Percentiles rank a stretch among this genome's conserved stretches.
These are phyloP conservation scores for Bombus sylvicola DNA, from an alignment of 1,140 invertebrate genomes.

Conservation along the genomic window DNA sequence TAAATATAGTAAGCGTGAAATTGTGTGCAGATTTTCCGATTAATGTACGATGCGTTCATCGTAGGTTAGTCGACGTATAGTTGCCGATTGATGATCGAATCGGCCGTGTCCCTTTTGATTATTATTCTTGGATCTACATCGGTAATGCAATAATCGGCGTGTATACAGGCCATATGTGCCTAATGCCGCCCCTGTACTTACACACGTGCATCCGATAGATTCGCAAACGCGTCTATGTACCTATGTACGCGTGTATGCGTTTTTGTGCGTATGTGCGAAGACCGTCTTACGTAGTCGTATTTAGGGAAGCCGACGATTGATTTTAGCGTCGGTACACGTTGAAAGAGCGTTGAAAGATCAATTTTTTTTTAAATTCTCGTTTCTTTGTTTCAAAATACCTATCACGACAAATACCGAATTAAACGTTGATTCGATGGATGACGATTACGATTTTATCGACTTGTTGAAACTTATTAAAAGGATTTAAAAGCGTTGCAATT, in stretches of 20 bases:
- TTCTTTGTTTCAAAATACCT: neutral
- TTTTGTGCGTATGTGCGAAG: neutral
- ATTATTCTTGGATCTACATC: conserved; percentile 80
- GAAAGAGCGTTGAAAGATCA: no score
- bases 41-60: neutral
- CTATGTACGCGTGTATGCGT: no score
- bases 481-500: rapidly evolving
- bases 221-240: neutral
- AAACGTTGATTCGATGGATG: no score
- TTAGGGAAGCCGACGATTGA: neutral
- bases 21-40: conserved; percentile 47
- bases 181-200: conserved; percentile 59
- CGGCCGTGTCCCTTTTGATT: conserved; percentile 63
- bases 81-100: neutral
- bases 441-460: no score
- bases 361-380: neutral
- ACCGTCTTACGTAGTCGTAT: neutral
- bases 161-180: conserved; percentile 80
- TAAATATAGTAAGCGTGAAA: neutral
- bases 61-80: conserved; percentile 15
- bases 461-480: rapidly evolving
- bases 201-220: conserved; percentile 1
- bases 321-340: neutral
- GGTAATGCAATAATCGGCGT: conserved; percentile 82
- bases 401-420: no score